phyloP scores from a whole-genome alignment of 1,140 invertebrate species.

The Drosophila lini region DNA sequence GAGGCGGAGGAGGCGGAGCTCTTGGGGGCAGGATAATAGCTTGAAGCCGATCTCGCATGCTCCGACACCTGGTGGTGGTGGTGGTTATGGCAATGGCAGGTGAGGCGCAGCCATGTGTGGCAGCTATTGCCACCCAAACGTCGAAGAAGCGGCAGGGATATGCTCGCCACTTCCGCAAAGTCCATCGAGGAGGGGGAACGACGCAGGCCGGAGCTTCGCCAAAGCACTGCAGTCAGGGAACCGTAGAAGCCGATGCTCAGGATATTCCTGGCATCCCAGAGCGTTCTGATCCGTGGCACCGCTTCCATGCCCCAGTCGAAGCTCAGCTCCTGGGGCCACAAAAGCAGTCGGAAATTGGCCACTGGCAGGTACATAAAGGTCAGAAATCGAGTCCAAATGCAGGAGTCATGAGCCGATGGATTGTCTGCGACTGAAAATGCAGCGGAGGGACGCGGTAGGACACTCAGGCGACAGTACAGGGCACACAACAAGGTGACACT shows the following conservation, averaged over 20 bases:
- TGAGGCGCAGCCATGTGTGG: constrained; percentile 45
- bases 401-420: constrained; percentile 91
- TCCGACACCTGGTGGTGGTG: constrained; percentile 34
- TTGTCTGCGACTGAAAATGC: constrained; percentile 95
- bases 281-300: constrained; percentile 90
- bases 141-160: constrained; percentile 51
- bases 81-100: constrained; percentile 51
- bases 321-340: constrained; percentile 92
- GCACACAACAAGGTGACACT: constrained; percentile 86
- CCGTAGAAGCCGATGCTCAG: constrained; percentile 90
- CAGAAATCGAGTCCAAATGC: constrained; percentile 89
- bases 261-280: constrained; percentile 91
- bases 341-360: constrained; percentile 92
- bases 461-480: constrained; percentile 87
- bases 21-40: constrained; percentile 1
- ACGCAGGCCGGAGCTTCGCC: constrained; percentile 53
- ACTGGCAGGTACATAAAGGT: constrained; percentile 95
- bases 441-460: constrained; percentile 87
- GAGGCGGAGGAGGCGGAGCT: constrained; percentile 3
- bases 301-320: constrained; percentile 99
- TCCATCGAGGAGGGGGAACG: constrained; percentile 17
- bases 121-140: constrained; percentile 54
- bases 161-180: constrained; percentile 51
- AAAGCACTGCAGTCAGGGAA: constrained; percentile 84
- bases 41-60: constrained; percentile 1